Percentiles rank a stretch among this genome's conserved stretches.
Conservation (phyloP, 2,113 vertebrate species). For the Sinocyclocheilus anshuiensis region DNA sequence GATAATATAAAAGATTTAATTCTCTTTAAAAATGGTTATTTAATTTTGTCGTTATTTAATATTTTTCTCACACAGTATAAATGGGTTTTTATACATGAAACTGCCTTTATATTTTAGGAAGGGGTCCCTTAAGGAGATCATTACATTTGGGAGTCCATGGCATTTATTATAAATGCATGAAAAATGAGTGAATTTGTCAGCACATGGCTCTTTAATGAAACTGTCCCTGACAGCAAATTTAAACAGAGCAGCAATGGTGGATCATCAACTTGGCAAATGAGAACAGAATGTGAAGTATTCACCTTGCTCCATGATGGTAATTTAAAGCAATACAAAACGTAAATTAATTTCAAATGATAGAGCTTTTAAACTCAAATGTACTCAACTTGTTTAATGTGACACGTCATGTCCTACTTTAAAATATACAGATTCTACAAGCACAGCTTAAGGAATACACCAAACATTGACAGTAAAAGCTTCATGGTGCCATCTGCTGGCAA, state of each 20-base stretch:
- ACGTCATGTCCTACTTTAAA: not conserved
- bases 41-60: no score
- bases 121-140: not conserved
- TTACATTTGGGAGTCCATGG: not conserved
- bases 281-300: slow-evolving; percentile 13
- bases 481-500: not conserved
- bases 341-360: not conserved
- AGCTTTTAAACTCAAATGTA: not conserved
- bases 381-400: not conserved
- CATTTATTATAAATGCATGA: not conserved
- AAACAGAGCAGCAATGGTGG: not conserved
- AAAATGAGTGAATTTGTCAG: not conserved
- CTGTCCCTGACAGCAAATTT: not conserved
- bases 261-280: not conserved
- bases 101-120: not conserved
- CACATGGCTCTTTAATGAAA: not conserved
- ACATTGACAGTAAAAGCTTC: not conserved
- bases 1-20: no score
- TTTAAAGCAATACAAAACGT: not conserved
- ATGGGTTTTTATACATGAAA: not conserved
- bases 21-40: no score
- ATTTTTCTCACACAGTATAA: no score
- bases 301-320: not conserved
- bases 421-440: not conserved
- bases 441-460: not conserved